Conservation (phyloP, 2,888 invertebrate species). For the Eucera pruinosa region DNA sequence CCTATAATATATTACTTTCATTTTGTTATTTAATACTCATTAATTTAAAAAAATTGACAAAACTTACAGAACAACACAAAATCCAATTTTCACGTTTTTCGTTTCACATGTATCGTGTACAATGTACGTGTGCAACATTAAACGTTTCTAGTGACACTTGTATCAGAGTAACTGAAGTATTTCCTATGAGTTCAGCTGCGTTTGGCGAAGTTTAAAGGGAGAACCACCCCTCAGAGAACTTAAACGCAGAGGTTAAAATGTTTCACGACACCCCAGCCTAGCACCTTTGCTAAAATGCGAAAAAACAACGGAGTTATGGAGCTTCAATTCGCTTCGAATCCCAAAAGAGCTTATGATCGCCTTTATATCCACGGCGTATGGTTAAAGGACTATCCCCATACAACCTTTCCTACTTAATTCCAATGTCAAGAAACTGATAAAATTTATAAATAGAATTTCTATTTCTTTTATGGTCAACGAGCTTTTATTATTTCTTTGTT, state of each 20-base stretch:
- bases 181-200: conserved; percentile 29
- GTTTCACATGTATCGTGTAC: neutral
- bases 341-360: conserved; percentile 11
- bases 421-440: neutral
- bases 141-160: conserved; percentile 25
- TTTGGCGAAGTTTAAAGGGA: conserved; percentile 36
- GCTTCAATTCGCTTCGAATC: neutral
- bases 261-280: conserved; percentile 28
- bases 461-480: neutral
- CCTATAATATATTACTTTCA: no score
- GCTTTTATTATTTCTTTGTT: no score
- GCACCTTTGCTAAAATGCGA: conserved; percentile 25
- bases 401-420: neutral
- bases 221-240: conserved; percentile 29
- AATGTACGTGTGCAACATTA: conserved; percentile 32
- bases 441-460: neutral
- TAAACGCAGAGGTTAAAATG: conserved; percentile 44
- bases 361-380: neutral
- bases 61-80: no score
- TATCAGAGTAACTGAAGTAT: conserved; percentile 35
- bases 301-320: conserved; percentile 29
- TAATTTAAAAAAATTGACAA: no score
- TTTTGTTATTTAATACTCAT: no score
- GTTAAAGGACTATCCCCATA: neutral
- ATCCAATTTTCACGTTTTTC: neutral